phyloP scores from a whole-genome alignment of 2,888 invertebrate species.

The Stenichneumon culpator region DNA sequence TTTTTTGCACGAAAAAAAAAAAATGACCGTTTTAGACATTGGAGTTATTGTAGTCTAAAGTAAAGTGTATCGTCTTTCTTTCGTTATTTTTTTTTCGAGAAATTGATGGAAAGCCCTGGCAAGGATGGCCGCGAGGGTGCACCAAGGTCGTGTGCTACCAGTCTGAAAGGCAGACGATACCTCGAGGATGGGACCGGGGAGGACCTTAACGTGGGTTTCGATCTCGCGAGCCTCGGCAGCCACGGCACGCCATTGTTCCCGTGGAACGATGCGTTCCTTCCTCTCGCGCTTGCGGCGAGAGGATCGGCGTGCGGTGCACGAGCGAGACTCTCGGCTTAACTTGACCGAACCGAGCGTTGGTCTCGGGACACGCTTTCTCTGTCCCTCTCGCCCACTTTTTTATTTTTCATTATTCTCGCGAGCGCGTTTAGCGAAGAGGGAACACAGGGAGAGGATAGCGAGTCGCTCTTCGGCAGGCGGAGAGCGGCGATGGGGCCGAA shows the following conservation, averaged over 20 bases:
- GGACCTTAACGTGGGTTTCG: conserved; percentile 45
- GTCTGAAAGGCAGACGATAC: neutral
- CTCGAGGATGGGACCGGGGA: conserved; percentile 1
- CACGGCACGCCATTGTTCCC: conserved; percentile 73
- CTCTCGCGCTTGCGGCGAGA: conserved; percentile 48
- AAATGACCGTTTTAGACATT: neutral
- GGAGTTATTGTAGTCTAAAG: too few species aligned
- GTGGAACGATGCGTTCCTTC: conserved; percentile 67
- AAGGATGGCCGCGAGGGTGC: conserved; percentile 29
- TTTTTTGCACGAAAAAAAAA: neutral
- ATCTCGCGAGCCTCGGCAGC: conserved; percentile 23
- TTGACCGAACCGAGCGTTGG: neutral
- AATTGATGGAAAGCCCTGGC: neutral
- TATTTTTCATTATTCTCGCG: conserved; percentile 22
- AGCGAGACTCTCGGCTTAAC: conserved; percentile 1
- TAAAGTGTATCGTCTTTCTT: neutral
- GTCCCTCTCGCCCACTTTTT: conserved; percentile 16
- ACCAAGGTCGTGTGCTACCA: conserved; percentile 49
- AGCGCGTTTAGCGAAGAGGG: conserved; percentile 43
- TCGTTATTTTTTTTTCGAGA: neutral
- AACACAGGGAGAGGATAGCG: conserved; percentile 42
- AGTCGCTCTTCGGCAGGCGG: conserved; percentile 54
- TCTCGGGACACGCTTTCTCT: conserved; percentile 54
- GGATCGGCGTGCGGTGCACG: conserved; percentile 20
- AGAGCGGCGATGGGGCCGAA: conserved; percentile 68